Percentiles rank a stretch among this genome's conserved stretches.
Conservation (phyloP, 1,140 invertebrate species). For the Brachionus koreanus region DNA sequence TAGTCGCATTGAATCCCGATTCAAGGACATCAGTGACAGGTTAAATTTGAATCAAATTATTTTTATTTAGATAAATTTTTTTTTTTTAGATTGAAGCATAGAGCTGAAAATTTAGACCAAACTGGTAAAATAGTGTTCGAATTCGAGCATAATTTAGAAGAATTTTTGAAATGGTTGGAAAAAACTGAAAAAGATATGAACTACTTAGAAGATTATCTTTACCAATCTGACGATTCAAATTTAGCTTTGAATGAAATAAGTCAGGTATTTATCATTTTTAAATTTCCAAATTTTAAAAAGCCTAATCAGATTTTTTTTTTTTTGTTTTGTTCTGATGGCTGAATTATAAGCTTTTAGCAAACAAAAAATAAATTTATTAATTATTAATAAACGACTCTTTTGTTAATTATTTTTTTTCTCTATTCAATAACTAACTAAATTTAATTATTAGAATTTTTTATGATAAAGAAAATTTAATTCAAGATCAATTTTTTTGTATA, state of each 20-base stretch:
- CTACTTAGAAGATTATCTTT: conserved; percentile 28
- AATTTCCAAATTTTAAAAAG: not conserved
- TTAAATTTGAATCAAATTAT: not conserved
- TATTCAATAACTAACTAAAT: not conserved
- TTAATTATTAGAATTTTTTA: not conserved
- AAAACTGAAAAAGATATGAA: conserved; percentile 41
- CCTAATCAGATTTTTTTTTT: not conserved
- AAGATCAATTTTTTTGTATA: not conserved
- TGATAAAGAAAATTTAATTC: not conserved
- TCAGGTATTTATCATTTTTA: not conserved
- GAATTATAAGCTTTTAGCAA: not conserved
- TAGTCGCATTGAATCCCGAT: not conserved
- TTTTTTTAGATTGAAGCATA: conserved; percentile 4
- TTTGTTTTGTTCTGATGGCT: not conserved
- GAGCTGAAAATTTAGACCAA: conserved; percentile 24
- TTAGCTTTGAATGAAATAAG: not conserved
- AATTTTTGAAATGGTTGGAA: conserved; percentile 38
- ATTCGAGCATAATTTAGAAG: not conserved
- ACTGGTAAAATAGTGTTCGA: conserved; percentile 12
- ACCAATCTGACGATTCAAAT: conserved; percentile 11
- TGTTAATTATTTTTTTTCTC: not conserved
- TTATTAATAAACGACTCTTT: not conserved
- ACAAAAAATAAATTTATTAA: not conserved
- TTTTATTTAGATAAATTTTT: not conserved
- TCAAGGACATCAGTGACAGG: not conserved